Conservation (phyloP, 2,113 vertebrate genomes). For the Pygoscelis adeliae region DNA sequence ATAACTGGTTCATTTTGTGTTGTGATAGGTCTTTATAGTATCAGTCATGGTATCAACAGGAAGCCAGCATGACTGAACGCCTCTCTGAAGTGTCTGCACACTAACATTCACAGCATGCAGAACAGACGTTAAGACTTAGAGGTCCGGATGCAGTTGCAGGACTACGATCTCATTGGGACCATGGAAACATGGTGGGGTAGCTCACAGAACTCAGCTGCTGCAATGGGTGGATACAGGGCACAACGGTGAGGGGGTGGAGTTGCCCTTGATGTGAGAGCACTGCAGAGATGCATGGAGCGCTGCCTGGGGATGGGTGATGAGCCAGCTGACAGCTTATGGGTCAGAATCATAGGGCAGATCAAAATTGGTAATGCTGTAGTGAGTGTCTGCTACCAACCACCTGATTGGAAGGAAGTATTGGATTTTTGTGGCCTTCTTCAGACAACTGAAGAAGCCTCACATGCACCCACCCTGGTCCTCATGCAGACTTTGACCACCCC, state of each 20-base stretch:
- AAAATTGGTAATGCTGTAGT: background rate
- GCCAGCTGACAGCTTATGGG: background rate
- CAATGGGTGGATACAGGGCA: background rate
- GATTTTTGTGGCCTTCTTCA: background rate
- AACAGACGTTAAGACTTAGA: background rate
- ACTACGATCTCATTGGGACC: accelerated
- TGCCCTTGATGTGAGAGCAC: background rate
- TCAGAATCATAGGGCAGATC: background rate
- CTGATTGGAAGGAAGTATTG: background rate
- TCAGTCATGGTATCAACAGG: background rate
- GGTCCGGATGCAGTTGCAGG: background rate
- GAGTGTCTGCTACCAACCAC: background rate
- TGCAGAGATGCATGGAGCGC: background rate
- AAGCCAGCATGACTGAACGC: background rate
- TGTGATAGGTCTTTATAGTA: background rate
- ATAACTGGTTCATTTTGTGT: background rate
- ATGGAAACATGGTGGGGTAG: background rate
- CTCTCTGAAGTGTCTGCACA: background rate
- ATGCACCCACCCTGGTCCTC: background rate
- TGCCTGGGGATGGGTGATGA: background rate
- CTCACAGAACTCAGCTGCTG: background rate
- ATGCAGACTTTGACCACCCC: background rate
- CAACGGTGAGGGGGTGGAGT: accelerated
- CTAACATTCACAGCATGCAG: background rate
- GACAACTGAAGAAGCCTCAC: background rate